These are phyloP conservation scores for Tolmerus cingulatus DNA, from an alignment of 2,888 invertebrate species.

Conservation along the genomic window DNA sequence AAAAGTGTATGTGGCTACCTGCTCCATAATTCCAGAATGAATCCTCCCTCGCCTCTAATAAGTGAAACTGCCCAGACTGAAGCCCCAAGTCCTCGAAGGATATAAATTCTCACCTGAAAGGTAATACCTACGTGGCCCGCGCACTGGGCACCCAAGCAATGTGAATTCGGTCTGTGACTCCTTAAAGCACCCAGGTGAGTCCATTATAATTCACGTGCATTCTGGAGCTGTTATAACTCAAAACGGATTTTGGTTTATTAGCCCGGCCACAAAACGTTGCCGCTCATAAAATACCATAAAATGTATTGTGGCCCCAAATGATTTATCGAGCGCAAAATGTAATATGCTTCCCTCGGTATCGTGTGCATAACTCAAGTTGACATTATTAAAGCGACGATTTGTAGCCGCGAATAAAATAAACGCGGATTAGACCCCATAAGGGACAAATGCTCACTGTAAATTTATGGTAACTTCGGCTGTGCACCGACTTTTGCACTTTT, in stretches of 20 bases:
- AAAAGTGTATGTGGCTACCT: neutral
- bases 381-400: conserved; percentile 64
- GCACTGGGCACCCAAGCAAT: neutral
- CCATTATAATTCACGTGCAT: conserved; percentile 41
- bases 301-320: conserved; percentile 51
- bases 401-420: conserved; percentile 64
- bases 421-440: conserved; percentile 64
- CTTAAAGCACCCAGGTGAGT: conserved; percentile 40
- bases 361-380: conserved; percentile 61
- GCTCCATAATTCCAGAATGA: neutral
- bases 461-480: conserved; percentile 56
- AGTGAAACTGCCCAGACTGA: neutral
- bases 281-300: conserved; percentile 52
- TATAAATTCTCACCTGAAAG: conserved; percentile 33
- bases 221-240: conserved; percentile 57
- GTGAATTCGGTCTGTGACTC: conserved; percentile 34
- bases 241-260: conserved; percentile 64
- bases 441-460: conserved; percentile 63
- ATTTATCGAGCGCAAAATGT: conserved; percentile 64
- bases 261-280: conserved; percentile 49
- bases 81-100: neutral
- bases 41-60: neutral
- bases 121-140: neutral
- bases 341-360: conserved; percentile 55
- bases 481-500: conserved; percentile 31